Evolutionary conservation across 2,113 vertebrate genomes (phyloP).

Genomic region (Australoheros scitulus): DNA sequence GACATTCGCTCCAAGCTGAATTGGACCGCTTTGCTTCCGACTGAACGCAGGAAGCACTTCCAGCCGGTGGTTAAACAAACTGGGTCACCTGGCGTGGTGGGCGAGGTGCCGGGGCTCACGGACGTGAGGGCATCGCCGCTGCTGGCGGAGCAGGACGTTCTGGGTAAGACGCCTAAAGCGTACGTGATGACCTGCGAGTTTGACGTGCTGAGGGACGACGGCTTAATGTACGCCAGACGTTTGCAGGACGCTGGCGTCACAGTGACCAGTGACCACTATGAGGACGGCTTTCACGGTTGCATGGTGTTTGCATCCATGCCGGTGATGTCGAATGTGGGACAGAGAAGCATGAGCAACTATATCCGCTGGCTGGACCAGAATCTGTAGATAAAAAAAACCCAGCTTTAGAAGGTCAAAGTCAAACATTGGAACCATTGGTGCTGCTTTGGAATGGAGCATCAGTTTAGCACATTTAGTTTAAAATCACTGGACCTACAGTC

Average conservation of each 20-base stretch:
- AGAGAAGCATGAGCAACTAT: slow-evolving; percentile 85
- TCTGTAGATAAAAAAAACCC: slow-evolving; percentile 77
- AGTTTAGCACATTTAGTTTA: not conserved
- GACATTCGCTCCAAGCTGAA: slow-evolving; percentile 78
- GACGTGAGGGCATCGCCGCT: slow-evolving; percentile 87
- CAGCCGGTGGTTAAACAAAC: slow-evolving; percentile 76
- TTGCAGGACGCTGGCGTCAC: slow-evolving; percentile 85
- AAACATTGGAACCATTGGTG: not conserved
- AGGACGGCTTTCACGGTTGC: slow-evolving; percentile 94
- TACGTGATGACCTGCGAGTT: slow-evolving; percentile 95
- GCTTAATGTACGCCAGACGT: slow-evolving; percentile 89
- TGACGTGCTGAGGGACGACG: slow-evolving; percentile 92
- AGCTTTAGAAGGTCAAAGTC: not conserved
- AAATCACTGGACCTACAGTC: slow-evolving; percentile 3
- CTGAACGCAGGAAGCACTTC: slow-evolving; percentile 83
- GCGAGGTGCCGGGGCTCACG: slow-evolving; percentile 82
- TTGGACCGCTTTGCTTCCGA: slow-evolving; percentile 87
- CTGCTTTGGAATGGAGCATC: not conserved
- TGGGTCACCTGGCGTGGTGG: slow-evolving; percentile 78
- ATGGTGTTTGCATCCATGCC: slow-evolving; percentile 91
- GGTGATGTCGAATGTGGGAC: slow-evolving; percentile 83
- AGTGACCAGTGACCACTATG: slow-evolving; percentile 89
- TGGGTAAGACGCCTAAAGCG: slow-evolving; percentile 84
- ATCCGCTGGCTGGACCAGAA: slow-evolving; percentile 91
- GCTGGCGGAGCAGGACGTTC: slow-evolving; percentile 82